phyloP scores from a whole-genome alignment of 2,888 invertebrate species.

The Luperina nickerlii region DNA sequence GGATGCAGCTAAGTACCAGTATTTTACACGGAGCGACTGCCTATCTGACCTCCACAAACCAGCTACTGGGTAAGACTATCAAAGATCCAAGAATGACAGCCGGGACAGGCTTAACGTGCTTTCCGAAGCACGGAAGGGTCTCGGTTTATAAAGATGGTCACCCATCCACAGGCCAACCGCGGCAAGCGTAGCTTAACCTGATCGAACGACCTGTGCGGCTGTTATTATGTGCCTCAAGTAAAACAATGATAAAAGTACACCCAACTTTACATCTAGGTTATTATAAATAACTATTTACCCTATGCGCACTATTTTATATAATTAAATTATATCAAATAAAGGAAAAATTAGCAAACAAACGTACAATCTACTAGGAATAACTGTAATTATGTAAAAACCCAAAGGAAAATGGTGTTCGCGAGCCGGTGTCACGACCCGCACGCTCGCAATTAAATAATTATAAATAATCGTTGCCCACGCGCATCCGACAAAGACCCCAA shows the following conservation, averaged over 20 bases:
- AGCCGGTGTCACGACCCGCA: slow-evolving; percentile 71
- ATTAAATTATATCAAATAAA: slow-evolving; percentile 62
- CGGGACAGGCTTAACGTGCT: no score
- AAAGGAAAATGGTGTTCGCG: slow-evolving; percentile 62
- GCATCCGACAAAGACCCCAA: slow-evolving; percentile 64
- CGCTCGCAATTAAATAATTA: slow-evolving; percentile 77
- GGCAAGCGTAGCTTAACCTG: no score
- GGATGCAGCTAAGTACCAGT: no score
- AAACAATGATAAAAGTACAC: not conserved
- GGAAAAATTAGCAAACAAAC: slow-evolving; percentile 53
- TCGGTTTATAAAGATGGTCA: no score
- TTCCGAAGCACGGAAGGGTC: no score
- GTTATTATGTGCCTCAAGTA: not conserved
- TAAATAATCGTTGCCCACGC: slow-evolving; percentile 71
- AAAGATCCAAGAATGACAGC: no score
- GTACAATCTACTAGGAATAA: slow-evolving; percentile 57
- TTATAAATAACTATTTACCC: slow-evolving; percentile 48
- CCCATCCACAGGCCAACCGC: no score
- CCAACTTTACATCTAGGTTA: not conserved
- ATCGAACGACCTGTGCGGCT: no score
- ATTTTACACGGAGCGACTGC: no score
- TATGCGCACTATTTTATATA: slow-evolving; percentile 44
- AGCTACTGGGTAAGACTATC: no score
- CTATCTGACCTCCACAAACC: no score
- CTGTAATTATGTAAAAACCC: slow-evolving; percentile 66